These are phyloP conservation scores for Monochamus alternatus DNA, from an alignment of 2,888 invertebrate species.

Conservation along the genomic window DNA sequence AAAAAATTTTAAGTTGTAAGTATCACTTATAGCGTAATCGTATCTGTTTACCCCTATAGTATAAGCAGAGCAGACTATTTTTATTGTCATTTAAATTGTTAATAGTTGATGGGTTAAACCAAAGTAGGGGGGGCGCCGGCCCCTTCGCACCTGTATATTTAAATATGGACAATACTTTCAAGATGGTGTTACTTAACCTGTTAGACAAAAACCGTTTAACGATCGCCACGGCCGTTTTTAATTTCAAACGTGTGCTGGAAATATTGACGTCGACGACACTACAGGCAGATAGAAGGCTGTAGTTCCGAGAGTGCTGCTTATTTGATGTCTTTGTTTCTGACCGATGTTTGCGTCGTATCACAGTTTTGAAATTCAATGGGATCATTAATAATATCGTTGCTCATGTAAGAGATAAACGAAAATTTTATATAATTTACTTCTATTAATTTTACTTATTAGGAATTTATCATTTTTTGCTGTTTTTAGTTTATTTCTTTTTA, in stretches of 20 bases:
- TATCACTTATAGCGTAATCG: slow-evolving; percentile 61
- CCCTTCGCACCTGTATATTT: slow-evolving; percentile 54
- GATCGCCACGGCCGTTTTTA: not conserved
- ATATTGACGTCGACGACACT: not conserved
- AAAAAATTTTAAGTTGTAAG: slow-evolving; percentile 61
- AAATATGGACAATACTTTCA: slow-evolving; percentile 55
- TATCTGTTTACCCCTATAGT: slow-evolving; percentile 62
- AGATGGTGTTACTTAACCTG: slow-evolving; percentile 18
- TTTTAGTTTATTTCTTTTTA: too few species aligned
- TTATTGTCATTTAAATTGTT: slow-evolving; percentile 64
- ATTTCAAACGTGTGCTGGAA: not conserved
- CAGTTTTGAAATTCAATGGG: not conserved
- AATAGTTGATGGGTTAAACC: slow-evolving; percentile 57
- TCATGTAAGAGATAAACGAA: too few species aligned
- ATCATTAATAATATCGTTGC: not conserved
- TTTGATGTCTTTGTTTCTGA: not conserved
- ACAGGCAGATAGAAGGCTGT: not conserved
- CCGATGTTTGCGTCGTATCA: not conserved
- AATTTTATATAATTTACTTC: too few species aligned
- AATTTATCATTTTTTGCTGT: too few species aligned
- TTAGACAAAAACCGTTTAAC: slow-evolving; percentile 38
- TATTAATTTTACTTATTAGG: too few species aligned
- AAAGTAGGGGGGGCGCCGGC: slow-evolving; percentile 55
- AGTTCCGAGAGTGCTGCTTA: not conserved
- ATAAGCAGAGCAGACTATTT: slow-evolving; percentile 70